Conservation (phyloP, 1,140 invertebrate genomes). For the Anthonomus grandis region DNA sequence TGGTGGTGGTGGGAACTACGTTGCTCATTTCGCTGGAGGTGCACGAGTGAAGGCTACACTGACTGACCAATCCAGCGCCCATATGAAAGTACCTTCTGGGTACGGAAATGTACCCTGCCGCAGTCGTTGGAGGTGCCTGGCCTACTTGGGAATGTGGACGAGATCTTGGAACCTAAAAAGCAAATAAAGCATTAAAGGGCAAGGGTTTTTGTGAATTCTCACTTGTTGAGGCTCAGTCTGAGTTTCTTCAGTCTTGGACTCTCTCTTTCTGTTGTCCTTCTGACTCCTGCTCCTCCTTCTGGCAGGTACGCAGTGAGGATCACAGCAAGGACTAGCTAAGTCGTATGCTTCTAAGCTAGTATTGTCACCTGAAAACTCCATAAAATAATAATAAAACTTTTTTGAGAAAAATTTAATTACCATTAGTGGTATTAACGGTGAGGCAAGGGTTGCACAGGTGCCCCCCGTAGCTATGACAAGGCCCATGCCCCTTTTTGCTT, state of each 20-base stretch:
- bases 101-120: constrained; percentile 28
- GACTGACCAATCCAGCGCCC: constrained; percentile 64
- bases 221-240: constrained; percentile 45
- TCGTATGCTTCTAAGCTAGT: constrained; percentile 79
- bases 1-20: constrained; percentile 54
- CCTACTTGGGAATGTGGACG: constrained; percentile 50
- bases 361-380: constrained; percentile 52
- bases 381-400: not conserved
- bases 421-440: constrained; percentile 23
- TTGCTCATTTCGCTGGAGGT: constrained; percentile 69
- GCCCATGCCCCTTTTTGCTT: constrained; percentile 37
- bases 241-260: constrained; percentile 55
- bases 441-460: constrained; percentile 74
- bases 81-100: constrained; percentile 53
- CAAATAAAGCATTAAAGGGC: not conserved
- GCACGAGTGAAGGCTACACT: constrained; percentile 76
- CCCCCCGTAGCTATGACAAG: constrained; percentile 47
- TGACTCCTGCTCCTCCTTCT: constrained; percentile 60
- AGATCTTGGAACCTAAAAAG: constrained; percentile 34
- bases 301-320: constrained; percentile 76
- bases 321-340: constrained; percentile 77
- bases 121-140: constrained; percentile 28
- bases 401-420: constrained; percentile 1
- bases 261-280: constrained; percentile 55
- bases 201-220: no score